Base-by-base conservation (phyloP, 2,888 invertebrate genomes). In the Caenorhabditis panamensis region DNA sequence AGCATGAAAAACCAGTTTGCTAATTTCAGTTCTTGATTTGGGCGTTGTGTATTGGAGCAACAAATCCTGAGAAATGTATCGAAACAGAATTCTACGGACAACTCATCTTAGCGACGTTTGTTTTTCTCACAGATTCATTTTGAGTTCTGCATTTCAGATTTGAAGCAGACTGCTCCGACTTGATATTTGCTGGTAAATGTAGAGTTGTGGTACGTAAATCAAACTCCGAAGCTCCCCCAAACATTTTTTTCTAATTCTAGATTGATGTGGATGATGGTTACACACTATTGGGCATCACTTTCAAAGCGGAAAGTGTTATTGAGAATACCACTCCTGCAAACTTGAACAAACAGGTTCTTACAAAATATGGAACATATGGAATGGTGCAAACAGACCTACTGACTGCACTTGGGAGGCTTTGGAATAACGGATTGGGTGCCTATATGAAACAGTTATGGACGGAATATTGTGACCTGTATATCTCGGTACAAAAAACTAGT, bases 221-320 rank as follows among this genome's bases (percentile, higher is more conserved):
- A n/a, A n/a, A n/a, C n/a, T n/a, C n/a, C n/a, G n/a, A n/a, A 31
- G 18, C 11, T 44, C 16, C 36, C n/a, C 5, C 22, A 49, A 37
- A 59, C 18, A 44, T 9, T 6, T 26, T 2, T 63, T 6, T n/a
- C 6, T n/a, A 16, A n/a, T n/a, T 49, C 49, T n/a, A 81, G 81
- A 78, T 82, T 26, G 82, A 82, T 20, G 73, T 82, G 0, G 78
- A 78, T 49, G 82, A 82, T 58, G 81, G 67, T 4, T 72, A 81
- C 28, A 81, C 71, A 5, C n/a, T 81, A 13, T 44, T 81, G 24
- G 81, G 81, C n/a, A 75, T 81, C 5, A 81, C 81, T 8, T 81
- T 81, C 76, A 81, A 81, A 26, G 36, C 81, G 3, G 81, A 81
- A 41, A 81, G 68, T 9, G 58, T 53, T 36, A 81, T 81, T 28